Evolutionary conservation across 2,797 vertebrate species (phyloP), one percentile per base, ranked within the genome.

Genomic region (Sebastes steindachneri): DNA sequence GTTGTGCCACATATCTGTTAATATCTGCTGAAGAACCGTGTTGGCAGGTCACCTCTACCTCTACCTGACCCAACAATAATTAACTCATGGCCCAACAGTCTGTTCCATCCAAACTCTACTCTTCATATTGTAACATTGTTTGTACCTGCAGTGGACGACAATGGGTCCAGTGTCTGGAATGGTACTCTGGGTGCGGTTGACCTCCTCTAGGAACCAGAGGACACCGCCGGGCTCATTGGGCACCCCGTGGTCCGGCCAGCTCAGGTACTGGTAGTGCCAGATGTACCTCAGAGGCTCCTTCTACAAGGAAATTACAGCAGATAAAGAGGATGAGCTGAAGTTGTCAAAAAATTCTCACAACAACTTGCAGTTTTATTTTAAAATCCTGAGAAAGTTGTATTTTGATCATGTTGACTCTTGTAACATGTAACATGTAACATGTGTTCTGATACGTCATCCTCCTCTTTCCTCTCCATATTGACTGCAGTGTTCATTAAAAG

Each of bases 231-330:
- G 97, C 85, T 98, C 96, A 0, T 96, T 97, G 28, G 97, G 97
- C 25, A 98, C 97, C 0, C 97, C 97, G 0, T 98, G 97, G 87
- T 98, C 97, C 0, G 97, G 97, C 97, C 97, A 97, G 89, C 97
- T 97, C 71, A 97, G 95, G 89, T 97, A 97, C 94, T 98, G 98
- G 77, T 95, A 97, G 86, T 98, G 97, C 95, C 94, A 97, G 87
- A 97, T 96, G 75, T 93, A 94, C 57, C 96, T 91, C 3, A 90
- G 88, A 3, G 78, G 84, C 75, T 96, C 96, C n/a, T 95, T 96
- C 97, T 97, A 82, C 1, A 78, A 69, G n/a, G 2, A 41, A 26
- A 23, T 45, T 0, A n/a, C 15, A 82, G 37, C 26, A 75, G 37
- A 58, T 31, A 41, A 45, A 71, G 4, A 58, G 5, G 12, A 55